Evolutionary conservation across 2,888 invertebrate species (phyloP), one percentile per base, ranked within the genome.

Genomic region (Beris morrisii): DNA sequence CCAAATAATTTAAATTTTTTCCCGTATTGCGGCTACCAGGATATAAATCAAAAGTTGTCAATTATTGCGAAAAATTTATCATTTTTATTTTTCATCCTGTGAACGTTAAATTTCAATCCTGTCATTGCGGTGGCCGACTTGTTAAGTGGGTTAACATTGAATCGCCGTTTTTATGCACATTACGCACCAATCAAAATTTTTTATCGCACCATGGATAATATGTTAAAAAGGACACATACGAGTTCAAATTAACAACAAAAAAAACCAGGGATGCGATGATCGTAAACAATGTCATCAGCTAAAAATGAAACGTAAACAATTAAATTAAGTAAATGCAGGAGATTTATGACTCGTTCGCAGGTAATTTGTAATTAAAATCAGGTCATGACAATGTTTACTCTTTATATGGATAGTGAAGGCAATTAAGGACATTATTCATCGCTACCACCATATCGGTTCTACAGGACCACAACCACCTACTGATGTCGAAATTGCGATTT

Each of bases 1-100:
- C 9, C 38, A 38, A 38, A 38, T 38, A 38, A 7, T 38, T 38
- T 22, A 22, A 22, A 22, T 38, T 38, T 38, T 38, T 5, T 3
- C 2, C 9, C 1, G 5, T 3, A 9, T 7, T 38, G 4, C 38
- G 38, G 22, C 38, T 3, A 5, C 7, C 38, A 7, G 38, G 38
- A 38, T 7, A 61, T 32, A 43, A 43, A 61, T 61, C 61, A 61
- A 61, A 61, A 61, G 61, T 38, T 61, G 45, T 50, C 61, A 61
- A 61, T 61, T 61, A 61, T 4, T 28, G 52, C 52, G 50, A 61
- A 61, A 61, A 61, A 50, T 50, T 50, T 61, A 32, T 15, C 50
- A 32, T 61, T 52, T 38, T 9, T 28, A 30, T 52, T 43, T 38
- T 61, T 50, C 50, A 61, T 61, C 61, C 50, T 61, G 52, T 4